phyloP scores from a whole-genome alignment of 2,113 vertebrate species.

The Odobenus rosmarus region DNA sequence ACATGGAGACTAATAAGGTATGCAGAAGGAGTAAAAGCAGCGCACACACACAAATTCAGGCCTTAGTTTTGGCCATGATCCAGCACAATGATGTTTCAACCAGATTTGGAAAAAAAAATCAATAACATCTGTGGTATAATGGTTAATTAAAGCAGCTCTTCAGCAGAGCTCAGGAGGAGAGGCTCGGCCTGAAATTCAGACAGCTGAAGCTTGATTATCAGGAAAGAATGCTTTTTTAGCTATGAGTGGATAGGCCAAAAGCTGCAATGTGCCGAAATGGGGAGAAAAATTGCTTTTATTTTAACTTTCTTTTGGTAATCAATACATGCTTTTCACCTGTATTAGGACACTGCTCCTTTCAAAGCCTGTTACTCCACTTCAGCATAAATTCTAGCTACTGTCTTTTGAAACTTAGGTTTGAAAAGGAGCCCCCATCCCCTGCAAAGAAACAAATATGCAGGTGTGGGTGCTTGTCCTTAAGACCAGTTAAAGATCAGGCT shows the following conservation, averaged over 20 bases:
- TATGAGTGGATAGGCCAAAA: constrained; percentile 97
- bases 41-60: constrained; percentile 90
- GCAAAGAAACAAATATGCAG: constrained; percentile 56
- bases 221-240: constrained; percentile 99
- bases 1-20: constrained; percentile 99
- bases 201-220: constrained; percentile 99
- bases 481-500: constrained; percentile 59
- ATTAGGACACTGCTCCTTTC: constrained; percentile 80
- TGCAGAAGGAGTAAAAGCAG: constrained; percentile 95
- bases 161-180: constrained; percentile 97
- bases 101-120: constrained; percentile 95
- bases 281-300: constrained; percentile 88
- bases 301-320: constrained; percentile 90
- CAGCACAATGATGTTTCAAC: constrained; percentile 96
- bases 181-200: constrained; percentile 96
- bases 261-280: constrained; percentile 93
- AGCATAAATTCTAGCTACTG: constrained; percentile 81
- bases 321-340: constrained; percentile 88
- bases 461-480: constrained; percentile 56
- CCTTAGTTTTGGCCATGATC: constrained; percentile 95
- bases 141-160: constrained; percentile 99
- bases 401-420: constrained; percentile 77
- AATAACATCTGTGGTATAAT: constrained; percentile 99
- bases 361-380: constrained; percentile 81
- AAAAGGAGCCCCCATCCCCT: constrained; percentile 60